phyloP scores from a whole-genome alignment of 2,797 vertebrate species.

The Urophycis tenuis region DNA sequence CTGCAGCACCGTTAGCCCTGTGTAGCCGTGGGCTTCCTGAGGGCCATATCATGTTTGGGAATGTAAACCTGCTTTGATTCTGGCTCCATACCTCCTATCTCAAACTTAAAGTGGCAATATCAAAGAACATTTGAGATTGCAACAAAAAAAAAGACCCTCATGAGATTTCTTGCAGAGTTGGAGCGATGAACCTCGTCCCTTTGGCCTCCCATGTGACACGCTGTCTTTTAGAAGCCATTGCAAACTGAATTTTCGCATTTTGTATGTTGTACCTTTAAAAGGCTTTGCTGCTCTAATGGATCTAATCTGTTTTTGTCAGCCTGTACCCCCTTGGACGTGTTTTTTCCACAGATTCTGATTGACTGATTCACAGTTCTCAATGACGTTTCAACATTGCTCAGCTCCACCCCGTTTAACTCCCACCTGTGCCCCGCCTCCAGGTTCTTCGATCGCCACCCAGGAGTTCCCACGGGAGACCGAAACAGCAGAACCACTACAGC shows the following conservation, averaged over 20 bases:
- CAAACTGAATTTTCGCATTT: too few relatives aligned
- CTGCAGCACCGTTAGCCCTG: too few relatives aligned
- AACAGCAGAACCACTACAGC: neutral
- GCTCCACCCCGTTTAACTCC: neutral
- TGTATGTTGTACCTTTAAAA: too few relatives aligned
- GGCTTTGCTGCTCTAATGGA: too few relatives aligned
- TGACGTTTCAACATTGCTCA: neutral
- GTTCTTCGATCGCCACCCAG: slow-evolving; percentile 9
- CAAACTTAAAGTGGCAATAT: too few relatives aligned
- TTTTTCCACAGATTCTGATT: neutral
- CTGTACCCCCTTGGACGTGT: neutral
- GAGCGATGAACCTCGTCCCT: too few relatives aligned
- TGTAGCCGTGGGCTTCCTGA: neutral
- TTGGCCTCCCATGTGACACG: too few relatives aligned
- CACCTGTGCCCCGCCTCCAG: slow-evolving; percentile 15
- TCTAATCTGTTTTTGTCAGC: neutral
- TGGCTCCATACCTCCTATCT: neutral
- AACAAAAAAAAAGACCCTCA: too few relatives aligned
- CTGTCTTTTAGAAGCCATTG: too few relatives aligned
- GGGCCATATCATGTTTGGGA: neutral
- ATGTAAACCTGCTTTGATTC: neutral
- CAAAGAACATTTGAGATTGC: too few relatives aligned
- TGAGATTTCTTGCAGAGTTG: neutral
- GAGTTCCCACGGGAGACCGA: slow-evolving; percentile 4
- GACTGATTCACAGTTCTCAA: neutral